Conservation (phyloP, 2,113 vertebrate species). For the Odocoileus virginianus region DNA sequence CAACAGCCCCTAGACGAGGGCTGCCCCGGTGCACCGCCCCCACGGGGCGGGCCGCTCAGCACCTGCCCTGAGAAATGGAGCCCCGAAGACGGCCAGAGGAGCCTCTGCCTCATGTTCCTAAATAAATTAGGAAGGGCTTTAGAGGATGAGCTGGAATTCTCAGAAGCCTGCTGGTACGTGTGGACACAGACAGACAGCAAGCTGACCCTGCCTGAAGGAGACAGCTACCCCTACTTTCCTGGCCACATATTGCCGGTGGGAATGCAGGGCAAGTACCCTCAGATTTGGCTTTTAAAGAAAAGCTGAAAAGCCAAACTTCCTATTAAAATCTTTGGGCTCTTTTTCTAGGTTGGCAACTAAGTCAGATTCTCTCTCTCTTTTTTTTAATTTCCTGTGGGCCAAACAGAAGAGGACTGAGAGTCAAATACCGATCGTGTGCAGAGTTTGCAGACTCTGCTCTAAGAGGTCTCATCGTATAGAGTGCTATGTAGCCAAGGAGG, state of each 20-base stretch:
- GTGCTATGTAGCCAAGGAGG: not conserved
- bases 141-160: not conserved
- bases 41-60: accelerated
- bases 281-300: constrained; percentile 28
- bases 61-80: not conserved
- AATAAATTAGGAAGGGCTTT: not conserved
- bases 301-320: constrained; percentile 18
- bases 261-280: not conserved
- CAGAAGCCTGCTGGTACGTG: not conserved
- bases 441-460: constrained; percentile 49
- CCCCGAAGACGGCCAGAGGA: not conserved
- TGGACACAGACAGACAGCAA: accelerated
- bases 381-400: constrained; percentile 29
- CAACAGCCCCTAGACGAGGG: not conserved
- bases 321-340: constrained; percentile 49
- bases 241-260: not conserved
- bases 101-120: not conserved
- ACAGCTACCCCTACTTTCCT: not conserved
- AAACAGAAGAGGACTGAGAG: constrained; percentile 49
- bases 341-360: constrained; percentile 51
- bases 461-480: not conserved
- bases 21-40: accelerated
- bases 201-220: not conserved
- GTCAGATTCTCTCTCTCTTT: constrained; percentile 45
- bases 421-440: not conserved